A percentile compares a stretch with the other conserved stretches of the same genome.
phyloP scores from a whole-genome alignment of 2,797 vertebrate genomes.

The Mycteria americana region DNA sequence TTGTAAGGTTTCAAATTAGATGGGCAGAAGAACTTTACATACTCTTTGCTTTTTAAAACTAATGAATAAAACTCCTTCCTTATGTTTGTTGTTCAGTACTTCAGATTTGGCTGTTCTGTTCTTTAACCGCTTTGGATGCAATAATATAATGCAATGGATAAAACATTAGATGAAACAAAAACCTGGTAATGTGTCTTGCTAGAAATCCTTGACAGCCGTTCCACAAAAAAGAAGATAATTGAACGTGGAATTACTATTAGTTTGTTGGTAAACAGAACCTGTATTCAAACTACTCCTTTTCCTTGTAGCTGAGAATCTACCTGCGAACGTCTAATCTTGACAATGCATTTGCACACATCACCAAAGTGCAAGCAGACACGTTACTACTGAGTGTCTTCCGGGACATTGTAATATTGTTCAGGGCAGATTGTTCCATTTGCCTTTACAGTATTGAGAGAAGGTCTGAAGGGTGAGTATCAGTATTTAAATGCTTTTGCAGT shows the following conservation, averaged over 20 bases:
- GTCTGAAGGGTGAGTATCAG: slow-evolving; percentile 83
- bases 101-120: neutral
- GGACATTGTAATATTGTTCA: slow-evolving; percentile 91
- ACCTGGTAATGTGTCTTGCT: neutral
- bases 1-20: neutral
- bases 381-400: slow-evolving; percentile 95
- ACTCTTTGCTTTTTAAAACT: neutral
- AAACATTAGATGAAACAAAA: neutral
- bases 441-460: slow-evolving; percentile 93
- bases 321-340: slow-evolving; percentile 93
- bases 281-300: neutral
- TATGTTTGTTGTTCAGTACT: neutral
- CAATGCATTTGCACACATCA: slow-evolving; percentile 93
- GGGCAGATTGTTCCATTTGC: slow-evolving; percentile 96
- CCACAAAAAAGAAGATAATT: neutral
- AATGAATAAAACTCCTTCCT: neutral
- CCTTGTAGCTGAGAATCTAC: slow-evolving; percentile 87
- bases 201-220: neutral
- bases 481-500: neutral
- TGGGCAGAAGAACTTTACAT: neutral
- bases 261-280: neutral
- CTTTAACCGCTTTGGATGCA: neutral
- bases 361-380: slow-evolving; percentile 89
- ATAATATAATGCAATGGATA: neutral
- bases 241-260: neutral